These are phyloP conservation scores for Trichosurus vulpecula DNA, from an alignment of 2,797 vertebrate genomes.

Conservation along the genomic window DNA sequence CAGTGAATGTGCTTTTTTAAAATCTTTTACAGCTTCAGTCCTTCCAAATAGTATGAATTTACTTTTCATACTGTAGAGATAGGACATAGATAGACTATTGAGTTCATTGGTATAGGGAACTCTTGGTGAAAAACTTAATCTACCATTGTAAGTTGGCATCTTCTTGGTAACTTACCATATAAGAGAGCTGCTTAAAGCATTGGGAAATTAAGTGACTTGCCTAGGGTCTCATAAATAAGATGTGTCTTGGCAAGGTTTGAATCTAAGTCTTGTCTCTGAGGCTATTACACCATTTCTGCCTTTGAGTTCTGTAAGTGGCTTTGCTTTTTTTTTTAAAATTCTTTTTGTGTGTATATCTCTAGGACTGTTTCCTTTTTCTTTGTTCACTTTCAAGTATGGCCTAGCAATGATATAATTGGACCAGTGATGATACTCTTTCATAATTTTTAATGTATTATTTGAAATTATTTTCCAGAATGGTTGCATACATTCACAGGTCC, in stretches of 20 bases:
- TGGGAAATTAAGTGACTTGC: too few species aligned
- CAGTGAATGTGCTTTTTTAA: slow-evolving; percentile 9
- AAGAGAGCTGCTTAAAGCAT: neutral
- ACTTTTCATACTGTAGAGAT: neutral
- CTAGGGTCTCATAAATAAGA: too few species aligned
- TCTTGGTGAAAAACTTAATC: neutral
- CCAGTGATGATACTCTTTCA: neutral
- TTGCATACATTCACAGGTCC: neutral
- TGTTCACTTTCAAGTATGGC: neutral
- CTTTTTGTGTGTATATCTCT: neutral
- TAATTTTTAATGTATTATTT: neutral
- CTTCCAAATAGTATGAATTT: neutral
- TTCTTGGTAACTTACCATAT: neutral
- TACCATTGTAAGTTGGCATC: neutral
- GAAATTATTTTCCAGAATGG: neutral
- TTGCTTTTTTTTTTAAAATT: neutral
- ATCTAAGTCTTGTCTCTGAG: neutral
- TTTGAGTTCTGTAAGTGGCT: neutral
- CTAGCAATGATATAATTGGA: neutral
- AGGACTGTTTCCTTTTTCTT: neutral
- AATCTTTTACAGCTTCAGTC: neutral
- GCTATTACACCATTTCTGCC: neutral
- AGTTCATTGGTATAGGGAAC: neutral
- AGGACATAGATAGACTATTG: neutral
- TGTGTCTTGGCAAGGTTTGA: neutral